Evolutionary conservation across 2,888 invertebrate species (phyloP), one percentile per base, ranked within the genome.

Genomic region (Drosophila testacea): DNA sequence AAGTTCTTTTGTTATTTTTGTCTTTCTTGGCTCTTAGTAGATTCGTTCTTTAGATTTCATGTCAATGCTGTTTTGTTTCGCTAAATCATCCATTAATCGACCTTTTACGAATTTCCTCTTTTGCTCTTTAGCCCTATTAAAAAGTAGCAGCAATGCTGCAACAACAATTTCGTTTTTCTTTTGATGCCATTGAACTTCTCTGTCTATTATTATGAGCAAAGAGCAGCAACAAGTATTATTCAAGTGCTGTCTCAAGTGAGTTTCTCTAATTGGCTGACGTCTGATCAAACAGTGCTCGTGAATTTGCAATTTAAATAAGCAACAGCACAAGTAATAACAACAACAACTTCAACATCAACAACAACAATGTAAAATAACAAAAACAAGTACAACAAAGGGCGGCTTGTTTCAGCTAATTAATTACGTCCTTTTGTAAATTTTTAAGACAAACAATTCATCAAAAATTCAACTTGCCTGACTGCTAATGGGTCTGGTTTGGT

Each of bases 361-460:
- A 42, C 51, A 68, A 28, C 28, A 9, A 36, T 27, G 52, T 30
- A 16, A 47, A 48, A 34, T 11, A 66, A 47, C 69, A 68, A 60
- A 22, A 66, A 47, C 69, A 68, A 60, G 27, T 22, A 38, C 60
- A 65, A 57, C 32, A 42, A 39, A 46, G 56, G 2, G 48, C 22
- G 41, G 28, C 44, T 51, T 59, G 62, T 55, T 81, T 75, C 74
- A 66, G 79, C 81, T 84, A 85, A 85, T 85, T 85, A 85, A 86
- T 85, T 86, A 86, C 79, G 86, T 70, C 70, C 79, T 81, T 85
- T 84, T 79, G 77, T 81, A 79, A 73, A 81, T 81, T 86, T 86
- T 84, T 74, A 84, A 85, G 83, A 86, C 75, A 86, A 85, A 85
- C 84, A 84, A 83, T 85, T 86, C 86, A 83, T 84, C 86, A 84